Evolutionary conservation across 2,888 invertebrate species (phyloP), one percentile per base, ranked within the genome.

Genomic region (Disparrhopalites patrizii): DNA sequence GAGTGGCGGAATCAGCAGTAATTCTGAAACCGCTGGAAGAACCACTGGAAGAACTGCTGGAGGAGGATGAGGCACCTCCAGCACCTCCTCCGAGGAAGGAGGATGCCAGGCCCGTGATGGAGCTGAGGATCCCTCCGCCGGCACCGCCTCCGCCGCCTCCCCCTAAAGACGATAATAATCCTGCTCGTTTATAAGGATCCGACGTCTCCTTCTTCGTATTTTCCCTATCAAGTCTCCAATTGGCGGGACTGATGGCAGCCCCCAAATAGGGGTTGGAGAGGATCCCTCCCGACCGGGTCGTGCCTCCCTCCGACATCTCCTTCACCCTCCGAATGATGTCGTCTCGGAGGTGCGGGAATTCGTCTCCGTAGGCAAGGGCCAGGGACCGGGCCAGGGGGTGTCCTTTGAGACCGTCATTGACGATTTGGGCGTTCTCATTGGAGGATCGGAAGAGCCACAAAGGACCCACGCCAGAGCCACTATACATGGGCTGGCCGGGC

Each of bases 281-380:
- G n/a, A 25, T 8, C 13, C 15, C 7, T 15, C 54, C 27, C 15
- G 28, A 30, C 13, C 25, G 15, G 23, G 27, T 27, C 15, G n/a
- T 5, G 3, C 57, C 57, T 10, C 38, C 33, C 1, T 40, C 38
- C 23, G 18, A 3, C 5, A 36, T 40, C 18, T 33, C 57, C n/a
- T 52, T 52, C 10, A 55, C 38, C 8, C 54, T 5, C 13, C 31
- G 28, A 43, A 62, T 62, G 2, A 62, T 27, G n/a, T 54, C 54
- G 43, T 62, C 62, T 54, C 43, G 7, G 1, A 62, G 28, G 23
- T n/a, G 28, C 1, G 54, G 54, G 54, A 62, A 62, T 40, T 62
- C 62, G 55, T 62, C 62, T 18, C 62, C 62, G 43, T 36, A 38
- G 52, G 62, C 62, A 8, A 62, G 62, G 28, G 54, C 62, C 2